Evolutionary conservation across 2,888 invertebrate species (phyloP), one percentile per base, ranked within the genome.

Genomic region (Lissonota sp.): DNA sequence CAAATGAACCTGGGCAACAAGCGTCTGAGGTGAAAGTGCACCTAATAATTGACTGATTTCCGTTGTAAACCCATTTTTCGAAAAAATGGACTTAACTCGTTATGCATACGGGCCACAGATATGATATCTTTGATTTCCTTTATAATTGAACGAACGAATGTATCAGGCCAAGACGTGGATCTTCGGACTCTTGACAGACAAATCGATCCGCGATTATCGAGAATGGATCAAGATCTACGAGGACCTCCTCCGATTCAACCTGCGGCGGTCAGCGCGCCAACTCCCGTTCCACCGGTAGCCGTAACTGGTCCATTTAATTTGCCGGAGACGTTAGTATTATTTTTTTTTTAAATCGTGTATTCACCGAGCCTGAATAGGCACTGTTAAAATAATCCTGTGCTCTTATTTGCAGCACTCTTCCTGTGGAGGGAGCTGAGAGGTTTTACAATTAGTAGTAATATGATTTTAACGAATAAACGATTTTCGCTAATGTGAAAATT

Each of bases 151-250:
- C 12, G 4, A 42, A 40, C 10, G n/a, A n/a, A 58, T 49, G 87
- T 91, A 83, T 86, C 88, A 91, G 94, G 93, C 80, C 95, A 95
- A 90, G 95, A 95, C 88, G 93, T 95, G 7, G 95, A 95, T 91
- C 91, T 95, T 57, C 92, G 95, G 44, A 93, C 94, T 58, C 70
- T 95, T 84, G 95, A 95, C 86, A 93, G 92, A 62, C 84, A 93
- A 85, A 89, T 93, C 64, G 94, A 94, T 90, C 94, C 94, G 12
- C 91, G 94, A 83, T 87, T 94, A 77, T 88, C 90, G 10, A 90
- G 92, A 78, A 93, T 95, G 91, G 97, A 97, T 93, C 97, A 97
- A 92, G 97, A 97, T 92, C 95, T 97, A 94, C 94, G 97, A 83
- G 94, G 95, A 67, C 93, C 95, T 55, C 93, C 93, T 1, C 90